A percentile compares a stretch with the other conserved stretches of the same genome.
Evolutionary conservation across 2,113 vertebrate species (phyloP).

Genomic region (Pseudolaguvia tuberculata): DNA sequence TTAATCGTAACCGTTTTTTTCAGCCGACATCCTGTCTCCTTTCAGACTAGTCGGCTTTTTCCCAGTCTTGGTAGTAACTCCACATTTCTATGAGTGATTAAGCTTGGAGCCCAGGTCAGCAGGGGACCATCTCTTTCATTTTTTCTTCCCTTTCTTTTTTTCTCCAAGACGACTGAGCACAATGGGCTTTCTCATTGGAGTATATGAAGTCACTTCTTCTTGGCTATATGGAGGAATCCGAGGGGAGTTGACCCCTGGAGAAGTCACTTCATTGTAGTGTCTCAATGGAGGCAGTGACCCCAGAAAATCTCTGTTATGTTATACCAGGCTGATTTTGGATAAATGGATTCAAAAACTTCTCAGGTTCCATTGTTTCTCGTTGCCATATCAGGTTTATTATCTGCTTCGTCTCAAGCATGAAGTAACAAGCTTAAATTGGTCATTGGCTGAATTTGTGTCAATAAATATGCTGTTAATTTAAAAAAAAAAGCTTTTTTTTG

Average conservation of each 20-base stretch:
- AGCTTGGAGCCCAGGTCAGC: slow-evolving; percentile 35
- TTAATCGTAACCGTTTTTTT: slow-evolving; percentile 2
- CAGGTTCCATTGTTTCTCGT: slow-evolving; percentile 45
- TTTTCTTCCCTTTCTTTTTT: slow-evolving; percentile 14
- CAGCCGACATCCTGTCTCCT: slow-evolving; percentile 8
- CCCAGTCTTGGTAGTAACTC: slow-evolving; percentile 14
- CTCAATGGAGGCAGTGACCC: slow-evolving; percentile 46
- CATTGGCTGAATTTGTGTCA: background rate
- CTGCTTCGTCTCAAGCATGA: background rate
- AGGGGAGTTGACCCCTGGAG: slow-evolving; percentile 44
- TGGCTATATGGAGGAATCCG: slow-evolving; percentile 47
- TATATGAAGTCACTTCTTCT: slow-evolving; percentile 48
- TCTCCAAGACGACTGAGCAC: slow-evolving; percentile 36
- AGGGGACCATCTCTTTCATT: slow-evolving; percentile 37
- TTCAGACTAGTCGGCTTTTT: background rate
- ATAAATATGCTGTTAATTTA: background rate
- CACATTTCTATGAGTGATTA: slow-evolving; percentile 32
- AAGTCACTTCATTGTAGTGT: slow-evolving; percentile 42
- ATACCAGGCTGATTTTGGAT: slow-evolving; percentile 31
- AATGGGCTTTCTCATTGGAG: slow-evolving; percentile 49
- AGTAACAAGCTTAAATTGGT: background rate
- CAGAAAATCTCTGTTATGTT: slow-evolving; percentile 44
- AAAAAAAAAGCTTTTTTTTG: slow-evolving; percentile 4
- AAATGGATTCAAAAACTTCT: slow-evolving; percentile 42
- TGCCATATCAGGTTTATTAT: slow-evolving; percentile 27